Base-by-base conservation (phyloP, 2,888 invertebrate genomes). In the Campaea margaritaria region DNA sequence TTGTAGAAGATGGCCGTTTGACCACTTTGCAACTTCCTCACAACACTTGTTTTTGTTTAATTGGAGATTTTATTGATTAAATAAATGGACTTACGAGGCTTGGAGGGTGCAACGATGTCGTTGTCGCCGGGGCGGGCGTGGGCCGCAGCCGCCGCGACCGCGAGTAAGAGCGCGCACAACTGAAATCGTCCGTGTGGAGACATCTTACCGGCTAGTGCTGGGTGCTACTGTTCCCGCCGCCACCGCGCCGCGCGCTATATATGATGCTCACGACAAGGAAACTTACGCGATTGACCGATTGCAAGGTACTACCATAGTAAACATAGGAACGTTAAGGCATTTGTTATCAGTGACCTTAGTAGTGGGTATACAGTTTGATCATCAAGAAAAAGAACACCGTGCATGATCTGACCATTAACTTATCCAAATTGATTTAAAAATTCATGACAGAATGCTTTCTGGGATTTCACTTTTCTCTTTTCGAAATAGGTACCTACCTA, bases 191-290 rank as follows among this genome's bases (percentile, higher is more conserved):
- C 65, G 68, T 60, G 71, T 62, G 72, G 63, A 70, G 76, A 78
- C 82, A 67, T 76, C 72, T 63, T 38, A 43, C 43, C 3, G 12
- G 15, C 14, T 4, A n/a, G 2, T 41, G 27, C 8, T 34, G 51
- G n/a, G 10, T 28, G 28, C 21, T 31, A 49, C 48, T 53, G 54
- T 11, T 50, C 42, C 54, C 36, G 44, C 44, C 46, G 5, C 50
- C 28, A 46, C 47, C 55, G 51, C 67, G 64, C 52, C 58, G 46
- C 69, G 65, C 69, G 76, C 74, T 81, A 80, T 81, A 78, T 72
- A 69, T 62, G 64, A 3, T 21, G 21, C 21, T 21, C 21, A 21
- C 21, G 21, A 21, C 21, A 21, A 21, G 5, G 21, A 21, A 21
- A 3, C 21, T 21, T 21, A 21, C 21, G 21, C 21, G 21, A 21